Evolutionary conservation across 2,888 invertebrate species (phyloP), one percentile per base, ranked within the genome.

Genomic region (Chrysolina oricalcia): DNA sequence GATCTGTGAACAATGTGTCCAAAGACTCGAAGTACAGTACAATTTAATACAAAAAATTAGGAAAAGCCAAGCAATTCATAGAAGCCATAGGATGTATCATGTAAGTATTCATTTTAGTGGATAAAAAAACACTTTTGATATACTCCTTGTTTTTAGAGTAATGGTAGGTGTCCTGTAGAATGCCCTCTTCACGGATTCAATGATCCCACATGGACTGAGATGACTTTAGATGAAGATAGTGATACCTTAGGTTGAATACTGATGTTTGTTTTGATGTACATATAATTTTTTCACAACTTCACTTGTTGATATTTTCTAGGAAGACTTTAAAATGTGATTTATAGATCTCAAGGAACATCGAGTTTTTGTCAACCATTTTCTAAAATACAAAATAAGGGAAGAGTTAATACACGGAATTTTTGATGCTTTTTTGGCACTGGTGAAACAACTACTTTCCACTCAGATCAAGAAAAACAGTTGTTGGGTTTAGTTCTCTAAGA

Each of bases 1-100:
- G 41, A 90, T 92, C 64, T 92, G 92, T 83, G 87, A 91, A 76
- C 89, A 89, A 77, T 92, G 92, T 83, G 90, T 91, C 76, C 88
- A 90, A 76, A 88, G 90, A 80, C 85, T 92, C 81, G 90, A 91
- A 81, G 87, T 89, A 40, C 91, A 91, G 81, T 90, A 90, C 78
- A 88, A 89, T 80, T 82, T 91, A 74, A 87, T 90, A 83, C 88
- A 89, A 78, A 90, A 89, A 84, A 89, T 91, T 72, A 87, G 88
- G 79, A 88, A 87, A 78, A 90, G 84, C 79, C 83, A 86, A 71
- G 83, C 82, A 48, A 85, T 87, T 56, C 86, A 87, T 72, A 78
- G 83, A 63, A 85, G 81, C 65, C 88, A 88, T 76, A 82, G 85
- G 76, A 75, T 83, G 67, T 85, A 83, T 77, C 88, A 88, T 80